A percentile compares a stretch with the other conserved stretches of the same genome.
These are phyloP conservation scores for Epinotia demarniana DNA, from an alignment of 2,888 invertebrate species.

Conservation along the genomic window DNA sequence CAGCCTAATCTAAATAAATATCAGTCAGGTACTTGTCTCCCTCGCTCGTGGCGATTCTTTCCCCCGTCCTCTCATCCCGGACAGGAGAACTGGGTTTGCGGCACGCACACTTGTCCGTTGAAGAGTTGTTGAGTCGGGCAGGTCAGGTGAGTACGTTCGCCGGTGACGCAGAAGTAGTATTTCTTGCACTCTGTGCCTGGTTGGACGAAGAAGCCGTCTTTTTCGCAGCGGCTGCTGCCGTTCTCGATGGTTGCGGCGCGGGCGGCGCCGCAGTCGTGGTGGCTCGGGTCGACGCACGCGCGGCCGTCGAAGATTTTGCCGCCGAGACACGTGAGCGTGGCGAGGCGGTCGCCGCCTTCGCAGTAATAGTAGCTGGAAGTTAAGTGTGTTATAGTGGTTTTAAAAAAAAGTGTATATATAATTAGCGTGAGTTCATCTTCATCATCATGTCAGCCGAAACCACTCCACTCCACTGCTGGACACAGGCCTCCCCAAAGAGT, in stretches of 20 bases:
- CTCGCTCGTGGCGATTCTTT: constrained; percentile 42
- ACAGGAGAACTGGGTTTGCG: constrained; percentile 74
- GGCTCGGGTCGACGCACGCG: constrained; percentile 77
- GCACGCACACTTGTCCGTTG: constrained; percentile 84
- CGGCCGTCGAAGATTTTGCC: constrained; percentile 85
- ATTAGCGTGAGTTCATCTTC: too few relatives aligned
- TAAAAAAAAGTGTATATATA: too few relatives aligned
- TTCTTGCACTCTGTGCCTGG: constrained; percentile 77
- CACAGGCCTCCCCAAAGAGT: too few relatives aligned
- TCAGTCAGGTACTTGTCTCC: constrained; percentile 68
- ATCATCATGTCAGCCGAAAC: too few relatives aligned
- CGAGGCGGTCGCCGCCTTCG: constrained; percentile 81
- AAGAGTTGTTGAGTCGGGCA: constrained; percentile 80
- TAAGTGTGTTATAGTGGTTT: not conserved
- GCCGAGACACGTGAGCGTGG: constrained; percentile 82
- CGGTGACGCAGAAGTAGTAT: constrained; percentile 85
- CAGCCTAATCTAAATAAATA: constrained; percentile 56
- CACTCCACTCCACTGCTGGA: too few relatives aligned
- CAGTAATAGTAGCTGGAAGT: constrained; percentile 84
- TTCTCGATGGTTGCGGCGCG: constrained; percentile 58
- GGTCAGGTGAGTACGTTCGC: constrained; percentile 76
- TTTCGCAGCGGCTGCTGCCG: constrained; percentile 66
- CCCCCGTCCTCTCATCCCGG: constrained; percentile 66
- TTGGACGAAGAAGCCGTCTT: constrained; percentile 84
- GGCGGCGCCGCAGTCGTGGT: constrained; percentile 73